Evolutionary conservation across 2,113 vertebrate species (phyloP), one percentile per base, ranked within the genome.

Genomic region (Gavialis gangeticus): DNA sequence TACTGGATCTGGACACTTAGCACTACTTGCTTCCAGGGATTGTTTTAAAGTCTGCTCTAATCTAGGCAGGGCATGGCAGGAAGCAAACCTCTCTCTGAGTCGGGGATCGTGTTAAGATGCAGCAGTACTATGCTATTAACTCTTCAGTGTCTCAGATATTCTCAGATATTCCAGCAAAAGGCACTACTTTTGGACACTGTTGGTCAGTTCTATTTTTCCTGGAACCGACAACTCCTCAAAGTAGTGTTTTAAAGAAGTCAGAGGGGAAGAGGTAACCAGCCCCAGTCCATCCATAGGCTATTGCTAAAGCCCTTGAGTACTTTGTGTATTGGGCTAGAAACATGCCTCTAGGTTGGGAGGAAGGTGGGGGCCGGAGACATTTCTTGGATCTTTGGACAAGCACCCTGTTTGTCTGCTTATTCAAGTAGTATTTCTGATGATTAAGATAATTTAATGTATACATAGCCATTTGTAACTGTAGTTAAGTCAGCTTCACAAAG

Each of bases 371-470:
- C 67, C 28, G 2, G n/a, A 9, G 46, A 46, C 7, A 46, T 46
- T 63, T 6, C 55, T 64, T 84, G 37, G 91, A 55, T n/a, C 73
- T 34, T 90, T 87, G 84, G 19, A 55, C 71, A 84, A 91, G 57
- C 16, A 34, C 4, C 60, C 56, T 77, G 22, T 27, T 75, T 69
- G 10, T 91, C 84, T 73, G 27, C 76, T 25, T 80, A 60, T 18
- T 84, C 89, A 79, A 91, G 30, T 84, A 89, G 55, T 83, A 54
- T 90, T 75, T 78, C 59, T 91, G 63, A 88, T 63, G 4, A 79
- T 71, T 82, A 57, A 79, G 30, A 18, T 90, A 82, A 91, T 91
- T 93, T 87, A 93, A 15, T 59, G 46, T 46, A 46, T 46, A 46
- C 46, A 46, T 46, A 46, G 46, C 46, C 46, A 46, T 9, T 46